phyloP scores from a whole-genome alignment of 2,797 vertebrate species.

The Sebastolobus alascanus region DNA sequence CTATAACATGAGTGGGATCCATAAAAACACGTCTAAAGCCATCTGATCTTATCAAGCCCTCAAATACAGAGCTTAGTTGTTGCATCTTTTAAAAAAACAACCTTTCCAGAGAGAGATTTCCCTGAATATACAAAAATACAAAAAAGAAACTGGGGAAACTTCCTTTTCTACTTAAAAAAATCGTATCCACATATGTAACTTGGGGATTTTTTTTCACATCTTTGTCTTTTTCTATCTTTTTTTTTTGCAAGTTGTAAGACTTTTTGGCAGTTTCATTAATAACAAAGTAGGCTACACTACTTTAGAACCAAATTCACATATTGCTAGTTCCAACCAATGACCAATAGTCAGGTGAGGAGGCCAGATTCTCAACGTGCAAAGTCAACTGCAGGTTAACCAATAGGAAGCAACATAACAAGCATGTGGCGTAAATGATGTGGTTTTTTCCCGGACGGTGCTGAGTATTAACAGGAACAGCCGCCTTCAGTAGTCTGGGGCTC shows the following conservation, averaged over 20 bases:
- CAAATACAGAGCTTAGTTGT: slow-evolving; percentile 58
- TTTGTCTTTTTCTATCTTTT: slow-evolving; percentile 65
- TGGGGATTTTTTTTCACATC: slow-evolving; percentile 69
- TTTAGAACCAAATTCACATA: slow-evolving; percentile 85
- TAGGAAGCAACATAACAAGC: slow-evolving; percentile 93
- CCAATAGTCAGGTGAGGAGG: slow-evolving; percentile 83
- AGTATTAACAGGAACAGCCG: slow-evolving; percentile 93
- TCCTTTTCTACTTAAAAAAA: slow-evolving; percentile 67
- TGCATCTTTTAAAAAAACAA: slow-evolving; percentile 62
- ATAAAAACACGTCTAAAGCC: slow-evolving; percentile 35
- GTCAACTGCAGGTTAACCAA: slow-evolving; percentile 89
- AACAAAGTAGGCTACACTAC: slow-evolving; percentile 88
- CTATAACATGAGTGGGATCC: slow-evolving; percentile 45
- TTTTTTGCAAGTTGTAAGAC: slow-evolving; percentile 66
- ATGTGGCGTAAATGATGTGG: slow-evolving; percentile 81
- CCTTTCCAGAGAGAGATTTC: slow-evolving; percentile 72
- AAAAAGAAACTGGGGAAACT: slow-evolving; percentile 79
- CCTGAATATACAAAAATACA: slow-evolving; percentile 91
- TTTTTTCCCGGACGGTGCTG: slow-evolving; percentile 51
- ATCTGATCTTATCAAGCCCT: slow-evolving; percentile 48
- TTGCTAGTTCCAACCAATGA: slow-evolving; percentile 78
- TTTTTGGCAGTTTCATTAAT: slow-evolving; percentile 89
- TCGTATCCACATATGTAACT: slow-evolving; percentile 83
- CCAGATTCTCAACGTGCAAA: slow-evolving; percentile 86
- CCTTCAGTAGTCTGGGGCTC: slow-evolving; percentile 88